Evolutionary conservation across 2,888 invertebrate genomes (phyloP).

Genomic region (Rotaria sp.): DNA sequence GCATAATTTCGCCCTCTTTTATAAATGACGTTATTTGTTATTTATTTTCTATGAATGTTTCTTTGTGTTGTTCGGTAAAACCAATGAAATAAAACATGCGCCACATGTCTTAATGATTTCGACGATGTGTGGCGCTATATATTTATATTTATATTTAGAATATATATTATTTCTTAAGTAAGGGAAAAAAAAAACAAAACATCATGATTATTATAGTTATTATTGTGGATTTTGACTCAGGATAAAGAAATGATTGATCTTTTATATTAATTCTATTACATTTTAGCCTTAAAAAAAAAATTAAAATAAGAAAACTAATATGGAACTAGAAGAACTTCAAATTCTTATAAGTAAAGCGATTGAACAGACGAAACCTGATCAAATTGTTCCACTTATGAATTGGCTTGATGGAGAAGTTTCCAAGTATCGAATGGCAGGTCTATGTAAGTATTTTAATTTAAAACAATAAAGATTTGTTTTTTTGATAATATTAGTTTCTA

Average conservation of each 20-base stretch:
- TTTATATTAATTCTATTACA: not conserved
- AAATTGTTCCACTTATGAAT: not conserved
- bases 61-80: not conserved
- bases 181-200: not conserved
- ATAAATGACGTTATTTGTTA: not conserved
- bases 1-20: not conserved
- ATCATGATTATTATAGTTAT: not conserved
- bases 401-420: not conserved
- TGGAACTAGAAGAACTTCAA: not conserved
- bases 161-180: not conserved
- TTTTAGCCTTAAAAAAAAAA: not conserved
- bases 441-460: not conserved
- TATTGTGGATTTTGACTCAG: not conserved
- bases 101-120: not conserved
- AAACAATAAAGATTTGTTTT: too few relatives aligned
- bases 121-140: not conserved
- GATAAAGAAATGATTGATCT: not conserved
- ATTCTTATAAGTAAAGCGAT: not conserved
- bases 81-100: not conserved
- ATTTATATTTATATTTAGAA: not conserved
- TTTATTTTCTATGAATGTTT: not conserved
- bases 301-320: not conserved
- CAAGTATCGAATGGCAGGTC: not conserved
- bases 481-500: too few relatives aligned
- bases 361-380: conserved; percentile 15